phyloP scores from a whole-genome alignment of 2,797 vertebrate species.

The Arctocebus calabarensis region DNA sequence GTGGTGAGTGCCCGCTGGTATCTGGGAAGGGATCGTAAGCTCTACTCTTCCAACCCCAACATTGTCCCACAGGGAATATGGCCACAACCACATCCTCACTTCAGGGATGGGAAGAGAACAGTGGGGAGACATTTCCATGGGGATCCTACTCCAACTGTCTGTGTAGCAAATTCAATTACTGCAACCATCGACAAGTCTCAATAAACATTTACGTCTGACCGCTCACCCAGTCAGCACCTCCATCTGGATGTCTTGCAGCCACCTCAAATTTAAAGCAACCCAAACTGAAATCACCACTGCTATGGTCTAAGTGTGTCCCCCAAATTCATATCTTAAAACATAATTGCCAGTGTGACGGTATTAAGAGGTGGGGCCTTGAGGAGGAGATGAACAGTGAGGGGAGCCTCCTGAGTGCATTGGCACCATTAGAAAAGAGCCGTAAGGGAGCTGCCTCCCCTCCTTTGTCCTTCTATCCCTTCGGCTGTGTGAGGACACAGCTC shows the following conservation, averaged over 20 bases:
- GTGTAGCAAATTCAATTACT: not conserved
- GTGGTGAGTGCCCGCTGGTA: too few species aligned
- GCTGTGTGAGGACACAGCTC: not conserved
- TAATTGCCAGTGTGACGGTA: not conserved
- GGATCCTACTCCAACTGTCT: not conserved
- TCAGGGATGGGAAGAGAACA: not conserved
- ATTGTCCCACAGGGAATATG: not conserved
- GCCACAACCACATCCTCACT: not conserved
- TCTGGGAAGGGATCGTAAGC: not conserved
- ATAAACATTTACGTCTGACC: not conserved
- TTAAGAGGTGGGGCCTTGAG: not conserved
- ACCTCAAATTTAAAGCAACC: not conserved
- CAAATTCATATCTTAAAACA: not conserved
- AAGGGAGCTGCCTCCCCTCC: not conserved
- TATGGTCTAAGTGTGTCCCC: not conserved
- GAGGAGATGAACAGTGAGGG: not conserved
- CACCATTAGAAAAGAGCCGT: not conserved
- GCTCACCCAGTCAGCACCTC: not conserved
- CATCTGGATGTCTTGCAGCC: not conserved
- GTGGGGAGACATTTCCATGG: too few species aligned
- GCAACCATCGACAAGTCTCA: not conserved
- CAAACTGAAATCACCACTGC: not conserved
- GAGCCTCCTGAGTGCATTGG: not conserved
- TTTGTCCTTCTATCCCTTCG: not conserved
- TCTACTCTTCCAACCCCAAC: too few species aligned